These are phyloP conservation scores for Corydoras sp. DNA, from an alignment of 2,113 vertebrate genomes.

Conservation along the genomic window DNA sequence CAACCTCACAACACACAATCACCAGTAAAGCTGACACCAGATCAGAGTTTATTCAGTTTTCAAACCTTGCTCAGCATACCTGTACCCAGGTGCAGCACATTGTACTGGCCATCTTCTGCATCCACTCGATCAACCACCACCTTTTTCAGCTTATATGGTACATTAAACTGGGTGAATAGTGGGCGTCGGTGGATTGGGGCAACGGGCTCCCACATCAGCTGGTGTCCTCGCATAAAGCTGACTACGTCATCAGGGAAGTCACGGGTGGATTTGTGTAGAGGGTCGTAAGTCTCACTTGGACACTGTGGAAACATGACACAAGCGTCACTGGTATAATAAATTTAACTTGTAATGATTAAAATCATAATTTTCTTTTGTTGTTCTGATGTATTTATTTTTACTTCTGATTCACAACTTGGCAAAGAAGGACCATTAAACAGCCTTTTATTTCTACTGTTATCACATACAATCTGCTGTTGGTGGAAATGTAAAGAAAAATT, in stretches of 20 bases:
- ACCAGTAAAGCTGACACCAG: too few species aligned
- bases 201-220: constrained; percentile 82
- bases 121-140: constrained; percentile 77
- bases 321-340: background rate
- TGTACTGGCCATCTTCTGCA: constrained; percentile 58
- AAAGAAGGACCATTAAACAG: too few species aligned
- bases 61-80: constrained; percentile 55
- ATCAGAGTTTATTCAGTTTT: too few species aligned
- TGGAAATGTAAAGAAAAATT: too few species aligned
- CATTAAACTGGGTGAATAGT: constrained; percentile 59
- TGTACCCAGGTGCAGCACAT: constrained; percentile 78
- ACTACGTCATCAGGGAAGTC: constrained; percentile 80
- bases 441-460: too few species aligned
- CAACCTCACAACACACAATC: too few species aligned
- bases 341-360: background rate
- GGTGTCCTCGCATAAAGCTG: constrained; percentile 79
- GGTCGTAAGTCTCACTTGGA: constrained; percentile 79
- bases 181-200: constrained; percentile 68
- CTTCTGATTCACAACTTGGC: too few species aligned
- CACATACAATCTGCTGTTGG: too few species aligned
- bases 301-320: constrained; percentile 59
- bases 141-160: constrained; percentile 60
- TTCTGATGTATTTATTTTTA: too few species aligned
- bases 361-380: too few species aligned
- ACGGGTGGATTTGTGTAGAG: constrained; percentile 72